Conservation (phyloP, 2,797 vertebrate genomes). For the Ceryle rudis region DNA sequence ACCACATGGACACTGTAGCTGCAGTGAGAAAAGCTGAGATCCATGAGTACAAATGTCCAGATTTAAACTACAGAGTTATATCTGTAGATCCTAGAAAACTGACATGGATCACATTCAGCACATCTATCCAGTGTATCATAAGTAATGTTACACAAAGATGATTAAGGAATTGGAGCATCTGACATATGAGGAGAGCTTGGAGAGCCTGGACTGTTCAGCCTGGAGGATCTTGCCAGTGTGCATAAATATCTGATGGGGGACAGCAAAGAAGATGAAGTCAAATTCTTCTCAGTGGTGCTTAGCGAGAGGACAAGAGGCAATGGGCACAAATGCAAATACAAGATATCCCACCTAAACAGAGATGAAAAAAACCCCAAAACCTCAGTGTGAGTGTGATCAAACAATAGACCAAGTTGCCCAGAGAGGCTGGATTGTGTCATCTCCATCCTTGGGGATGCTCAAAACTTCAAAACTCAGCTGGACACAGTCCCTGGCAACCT, state of each 20-base stretch:
- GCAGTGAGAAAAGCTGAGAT: neutral
- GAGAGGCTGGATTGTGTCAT: no score
- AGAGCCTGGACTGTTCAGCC: no score
- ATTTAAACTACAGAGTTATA: neutral
- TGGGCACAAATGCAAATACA: neutral
- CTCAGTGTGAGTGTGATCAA: neutral
- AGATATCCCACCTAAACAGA: neutral
- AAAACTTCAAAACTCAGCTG: no score
- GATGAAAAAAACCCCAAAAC: neutral
- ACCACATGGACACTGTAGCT: neutral
- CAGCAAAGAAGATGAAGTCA: neutral
- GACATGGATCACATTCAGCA: neutral
- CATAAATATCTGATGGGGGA: no score
- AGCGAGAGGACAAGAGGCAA: neutral
- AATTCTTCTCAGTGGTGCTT: neutral
- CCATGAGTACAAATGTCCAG: neutral
- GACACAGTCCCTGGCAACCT: neutral
- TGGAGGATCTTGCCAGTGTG: no score
- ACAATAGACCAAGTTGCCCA: neutral
- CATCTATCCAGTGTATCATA: neutral
- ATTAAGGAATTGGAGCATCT: neutral
- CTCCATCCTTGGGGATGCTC: no score
- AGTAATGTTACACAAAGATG: neutral
- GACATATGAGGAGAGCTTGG: neutral
- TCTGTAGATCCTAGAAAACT: neutral